Percentiles rank a stretch among this genome's conserved stretches.
Evolutionary conservation across 2,888 invertebrate genomes (phyloP).

Genomic region (Phyllotreta cruciferae): DNA sequence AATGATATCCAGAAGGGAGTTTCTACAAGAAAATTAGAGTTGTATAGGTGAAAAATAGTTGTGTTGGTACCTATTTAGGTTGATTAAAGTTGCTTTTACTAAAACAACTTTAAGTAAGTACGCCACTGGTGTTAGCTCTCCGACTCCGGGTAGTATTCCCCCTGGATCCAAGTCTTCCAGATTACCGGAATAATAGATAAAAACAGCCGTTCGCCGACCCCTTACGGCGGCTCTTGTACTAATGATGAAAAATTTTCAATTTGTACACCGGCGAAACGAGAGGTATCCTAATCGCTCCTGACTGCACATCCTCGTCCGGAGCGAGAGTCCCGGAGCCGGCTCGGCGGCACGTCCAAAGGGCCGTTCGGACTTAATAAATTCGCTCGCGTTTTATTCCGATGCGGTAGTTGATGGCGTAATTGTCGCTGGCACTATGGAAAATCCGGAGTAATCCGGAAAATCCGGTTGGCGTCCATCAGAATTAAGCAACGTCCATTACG

Average conservation of each 20-base stretch:
- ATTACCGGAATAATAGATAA: slow-evolving; percentile 35
- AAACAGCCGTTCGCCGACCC: slow-evolving; percentile 27
- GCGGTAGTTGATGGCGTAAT: slow-evolving; percentile 1
- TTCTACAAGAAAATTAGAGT: no score
- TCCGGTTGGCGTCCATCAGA: slow-evolving; percentile 26
- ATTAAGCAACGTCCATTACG: slow-evolving; percentile 25
- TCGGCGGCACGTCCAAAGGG: background rate
- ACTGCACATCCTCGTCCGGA: background rate
- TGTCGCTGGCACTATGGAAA: slow-evolving; percentile 19
- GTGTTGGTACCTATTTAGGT: no score
- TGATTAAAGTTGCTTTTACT: no score
- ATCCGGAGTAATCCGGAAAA: slow-evolving; percentile 25
- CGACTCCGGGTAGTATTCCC: slow-evolving; percentile 27
- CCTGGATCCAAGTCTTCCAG: slow-evolving; percentile 25
- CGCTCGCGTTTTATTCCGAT: background rate
- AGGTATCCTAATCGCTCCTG: background rate
- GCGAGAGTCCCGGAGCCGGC: background rate
- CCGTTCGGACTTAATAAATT: slow-evolving; percentile 2
- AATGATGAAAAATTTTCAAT: slow-evolving; percentile 31
- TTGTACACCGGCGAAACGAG: slow-evolving; percentile 14
- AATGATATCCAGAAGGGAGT: no score
- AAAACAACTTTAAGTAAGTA: no score
- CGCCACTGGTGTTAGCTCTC: background rate
- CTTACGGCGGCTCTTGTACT: slow-evolving; percentile 9
- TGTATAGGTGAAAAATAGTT: no score